Evolutionary conservation across 2,888 invertebrate genomes (phyloP).

Genomic region (Thymelicus lineola): DNA sequence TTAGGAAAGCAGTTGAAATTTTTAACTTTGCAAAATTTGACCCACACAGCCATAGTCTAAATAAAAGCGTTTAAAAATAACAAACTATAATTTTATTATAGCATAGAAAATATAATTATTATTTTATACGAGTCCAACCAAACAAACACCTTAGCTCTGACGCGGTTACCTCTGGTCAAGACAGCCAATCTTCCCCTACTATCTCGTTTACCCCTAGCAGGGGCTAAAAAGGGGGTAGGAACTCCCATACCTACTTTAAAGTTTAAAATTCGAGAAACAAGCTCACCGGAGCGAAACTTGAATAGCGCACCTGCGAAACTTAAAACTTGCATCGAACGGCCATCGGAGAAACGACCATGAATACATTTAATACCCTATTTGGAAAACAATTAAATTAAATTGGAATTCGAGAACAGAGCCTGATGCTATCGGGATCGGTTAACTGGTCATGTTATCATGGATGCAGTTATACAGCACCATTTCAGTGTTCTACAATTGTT

Average conservation of each 20-base stretch:
- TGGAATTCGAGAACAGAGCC: conserved; percentile 28
- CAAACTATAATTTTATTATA: not conserved
- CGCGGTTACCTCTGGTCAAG: no score
- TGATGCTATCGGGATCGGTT: conserved; percentile 19
- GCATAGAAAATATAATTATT: no score
- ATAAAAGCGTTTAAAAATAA: no score
- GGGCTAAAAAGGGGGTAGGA: no score
- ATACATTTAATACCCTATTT: conserved; percentile 31
- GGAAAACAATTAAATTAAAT: conserved; percentile 37
- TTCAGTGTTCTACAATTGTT: not conserved
- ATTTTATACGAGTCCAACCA: no score
- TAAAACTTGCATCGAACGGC: conserved; percentile 11
- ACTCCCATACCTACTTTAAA: not conserved
- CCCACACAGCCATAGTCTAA: no score
- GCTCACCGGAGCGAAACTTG: conserved; percentile 8
- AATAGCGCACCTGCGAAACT: conserved; percentile 12
- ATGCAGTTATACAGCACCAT: not conserved
- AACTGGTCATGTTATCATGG: conserved; percentile 5
- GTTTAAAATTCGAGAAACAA: conserved; percentile 21
- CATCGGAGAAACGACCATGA: conserved; percentile 6
- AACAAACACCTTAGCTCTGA: no score
- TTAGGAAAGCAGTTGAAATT: no score
- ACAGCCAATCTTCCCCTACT: no score
- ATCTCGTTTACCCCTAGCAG: no score
- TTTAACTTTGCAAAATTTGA: no score